Evolutionary conservation across 2,888 invertebrate genomes (phyloP).

Genomic region (Liodrosophila aerea): DNA sequence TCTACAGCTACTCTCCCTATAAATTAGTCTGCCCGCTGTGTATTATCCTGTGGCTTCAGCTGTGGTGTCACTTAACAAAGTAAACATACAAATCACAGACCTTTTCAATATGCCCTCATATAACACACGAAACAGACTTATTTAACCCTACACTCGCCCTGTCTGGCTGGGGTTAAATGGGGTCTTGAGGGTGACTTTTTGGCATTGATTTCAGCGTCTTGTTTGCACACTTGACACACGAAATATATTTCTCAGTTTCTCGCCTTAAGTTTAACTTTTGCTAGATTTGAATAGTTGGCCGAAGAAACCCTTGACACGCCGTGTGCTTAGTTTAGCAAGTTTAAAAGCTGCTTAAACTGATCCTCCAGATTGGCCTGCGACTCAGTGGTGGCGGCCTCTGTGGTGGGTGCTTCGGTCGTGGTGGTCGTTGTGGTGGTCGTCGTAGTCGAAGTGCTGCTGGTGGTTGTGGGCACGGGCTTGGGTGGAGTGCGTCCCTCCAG

Average conservation of each 20-base stretch:
- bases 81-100: too few species aligned
- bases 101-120: too few species aligned
- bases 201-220: not conserved
- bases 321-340: slow-evolving; percentile 67
- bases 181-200: slow-evolving; percentile 22
- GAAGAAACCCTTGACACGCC: slow-evolving; percentile 15
- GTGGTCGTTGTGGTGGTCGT: slow-evolving; percentile 62
- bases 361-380: slow-evolving; percentile 50
- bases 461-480: slow-evolving; percentile 38
- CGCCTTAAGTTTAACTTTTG: not conserved
- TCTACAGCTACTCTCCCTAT: too few species aligned
- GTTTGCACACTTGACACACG: not conserved
- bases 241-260: not conserved
- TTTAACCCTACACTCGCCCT: not conserved
- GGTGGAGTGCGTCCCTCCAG: slow-evolving; percentile 66
- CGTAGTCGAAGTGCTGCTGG: slow-evolving; percentile 43
- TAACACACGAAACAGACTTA: too few species aligned
- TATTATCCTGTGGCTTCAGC: too few species aligned
- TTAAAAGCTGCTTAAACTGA: slow-evolving; percentile 72
- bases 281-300: not conserved
- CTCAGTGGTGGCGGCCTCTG: slow-evolving; percentile 42
- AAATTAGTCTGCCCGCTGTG: too few species aligned
- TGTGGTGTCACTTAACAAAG: too few species aligned
- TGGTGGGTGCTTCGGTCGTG: slow-evolving; percentile 39
- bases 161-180: slow-evolving; percentile 1